phyloP scores from a whole-genome alignment of 2,797 vertebrate species.

The Rhinichthys osculus region DNA sequence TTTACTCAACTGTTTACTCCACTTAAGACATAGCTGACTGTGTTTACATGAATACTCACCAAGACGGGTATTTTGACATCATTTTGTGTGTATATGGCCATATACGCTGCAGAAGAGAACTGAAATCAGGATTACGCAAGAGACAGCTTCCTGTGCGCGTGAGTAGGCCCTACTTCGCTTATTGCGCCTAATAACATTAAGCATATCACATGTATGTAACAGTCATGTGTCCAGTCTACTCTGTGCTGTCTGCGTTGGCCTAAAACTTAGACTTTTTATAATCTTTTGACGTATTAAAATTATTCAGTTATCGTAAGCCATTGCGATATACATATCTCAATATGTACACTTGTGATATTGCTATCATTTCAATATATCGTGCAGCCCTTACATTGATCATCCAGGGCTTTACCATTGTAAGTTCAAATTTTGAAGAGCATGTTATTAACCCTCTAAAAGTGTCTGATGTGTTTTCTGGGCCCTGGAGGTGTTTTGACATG shows the following conservation, averaged over 20 bases:
- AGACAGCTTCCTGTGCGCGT: not conserved
- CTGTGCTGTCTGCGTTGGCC: not conserved
- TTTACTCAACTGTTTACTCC: not conserved
- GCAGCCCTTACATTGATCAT: not conserved
- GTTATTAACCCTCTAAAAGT: not conserved
- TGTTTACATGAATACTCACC: not conserved
- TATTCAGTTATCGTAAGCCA: not conserved
- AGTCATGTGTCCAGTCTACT: slow-evolving; percentile 4
- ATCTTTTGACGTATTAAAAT: not conserved
- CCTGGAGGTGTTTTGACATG: too few species aligned
- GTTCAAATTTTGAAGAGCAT: slow-evolving; percentile 1
- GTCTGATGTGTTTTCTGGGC: too few species aligned
- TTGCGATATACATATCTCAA: not conserved
- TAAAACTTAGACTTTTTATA: not conserved
- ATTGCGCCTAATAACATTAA: slow-evolving; percentile 1
- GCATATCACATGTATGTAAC: not conserved
- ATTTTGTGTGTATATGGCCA: not conserved
- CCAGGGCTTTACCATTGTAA: not conserved
- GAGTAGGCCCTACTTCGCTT: not conserved
- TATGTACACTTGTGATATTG: not conserved
- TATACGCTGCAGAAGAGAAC: not conserved
- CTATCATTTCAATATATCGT: not conserved
- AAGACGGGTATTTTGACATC: not conserved
- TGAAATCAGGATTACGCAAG: not conserved
- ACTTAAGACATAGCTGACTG: not conserved